Conservation (phyloP, 2,797 vertebrate genomes). For the Emys orbicularis region DNA sequence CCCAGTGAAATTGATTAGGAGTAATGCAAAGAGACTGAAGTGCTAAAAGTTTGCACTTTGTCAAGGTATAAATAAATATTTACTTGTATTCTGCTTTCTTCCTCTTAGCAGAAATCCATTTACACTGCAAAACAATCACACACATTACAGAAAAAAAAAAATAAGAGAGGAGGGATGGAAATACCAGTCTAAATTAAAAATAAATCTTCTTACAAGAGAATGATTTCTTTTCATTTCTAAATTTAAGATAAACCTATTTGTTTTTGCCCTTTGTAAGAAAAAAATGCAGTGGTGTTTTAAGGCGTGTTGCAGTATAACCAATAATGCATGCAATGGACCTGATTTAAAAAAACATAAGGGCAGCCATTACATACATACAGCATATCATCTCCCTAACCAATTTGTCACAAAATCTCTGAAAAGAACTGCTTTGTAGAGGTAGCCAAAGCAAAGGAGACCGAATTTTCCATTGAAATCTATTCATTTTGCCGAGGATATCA, state of each 20-base stretch:
- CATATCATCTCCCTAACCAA: background rate
- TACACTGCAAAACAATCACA: background rate
- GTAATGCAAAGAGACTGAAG: background rate
- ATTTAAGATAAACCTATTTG: background rate
- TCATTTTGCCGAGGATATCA: background rate
- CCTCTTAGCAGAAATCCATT: background rate
- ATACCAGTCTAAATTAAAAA: background rate
- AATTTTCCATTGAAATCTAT: background rate
- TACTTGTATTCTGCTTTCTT: background rate
- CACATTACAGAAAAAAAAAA: too few relatives aligned
- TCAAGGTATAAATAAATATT: background rate
- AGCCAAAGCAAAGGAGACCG: background rate
- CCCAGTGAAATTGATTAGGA: background rate
- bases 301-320: background rate
- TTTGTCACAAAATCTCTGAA: background rate
- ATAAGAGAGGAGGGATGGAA: background rate
- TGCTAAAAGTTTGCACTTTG: background rate
- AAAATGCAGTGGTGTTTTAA: background rate
- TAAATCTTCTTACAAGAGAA: background rate
- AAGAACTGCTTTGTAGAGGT: background rate
- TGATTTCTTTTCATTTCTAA: background rate
- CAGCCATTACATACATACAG: background rate
- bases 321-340: background rate
- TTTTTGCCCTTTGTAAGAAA: background rate
- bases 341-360: background rate